Percentiles rank a stretch among this genome's conserved stretches.
phyloP scores from a whole-genome alignment of 2,888 invertebrate genomes.

The Chrysolina americana region DNA sequence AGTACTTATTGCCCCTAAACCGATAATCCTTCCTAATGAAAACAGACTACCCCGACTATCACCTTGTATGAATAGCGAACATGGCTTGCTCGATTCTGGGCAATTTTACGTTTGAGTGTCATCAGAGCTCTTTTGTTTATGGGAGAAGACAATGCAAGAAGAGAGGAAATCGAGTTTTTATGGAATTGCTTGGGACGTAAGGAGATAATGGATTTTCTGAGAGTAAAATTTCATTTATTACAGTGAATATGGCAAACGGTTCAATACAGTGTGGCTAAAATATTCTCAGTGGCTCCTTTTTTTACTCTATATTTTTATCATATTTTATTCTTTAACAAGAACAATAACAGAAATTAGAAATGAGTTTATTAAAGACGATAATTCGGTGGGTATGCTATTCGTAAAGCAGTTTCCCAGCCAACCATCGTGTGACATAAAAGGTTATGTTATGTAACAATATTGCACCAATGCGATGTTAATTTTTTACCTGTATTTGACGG shows the following conservation, averaged over 20 bases:
- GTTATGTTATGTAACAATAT: no score
- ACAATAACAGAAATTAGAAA: no score
- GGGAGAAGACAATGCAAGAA: background rate
- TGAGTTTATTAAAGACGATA: no score
- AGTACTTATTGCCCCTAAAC: slow-evolving; percentile 23
- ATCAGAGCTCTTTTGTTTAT: slow-evolving; percentile 13
- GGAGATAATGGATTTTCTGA: background rate
- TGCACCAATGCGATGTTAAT: no score
- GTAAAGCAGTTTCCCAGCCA: no score
- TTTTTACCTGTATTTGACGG: no score
- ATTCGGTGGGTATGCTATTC: no score
- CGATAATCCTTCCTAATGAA: slow-evolving; percentile 21
- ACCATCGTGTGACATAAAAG: no score
- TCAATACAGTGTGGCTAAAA: no score
- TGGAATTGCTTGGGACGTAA: background rate
- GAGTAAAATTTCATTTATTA: background rate
- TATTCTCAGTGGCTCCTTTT: no score
- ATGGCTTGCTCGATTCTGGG: background rate
- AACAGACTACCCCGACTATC: slow-evolving; percentile 10
- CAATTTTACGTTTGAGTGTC: slow-evolving; percentile 8
- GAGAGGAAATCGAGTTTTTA: slow-evolving; percentile 16
- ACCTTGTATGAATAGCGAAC: slow-evolving; percentile 12
- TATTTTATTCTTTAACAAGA: no score
- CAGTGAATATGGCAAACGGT: background rate
- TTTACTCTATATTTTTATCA: no score